Evolutionary conservation across 2,113 vertebrate genomes (phyloP).

Genomic region (Rhagologus leucostigma): DNA sequence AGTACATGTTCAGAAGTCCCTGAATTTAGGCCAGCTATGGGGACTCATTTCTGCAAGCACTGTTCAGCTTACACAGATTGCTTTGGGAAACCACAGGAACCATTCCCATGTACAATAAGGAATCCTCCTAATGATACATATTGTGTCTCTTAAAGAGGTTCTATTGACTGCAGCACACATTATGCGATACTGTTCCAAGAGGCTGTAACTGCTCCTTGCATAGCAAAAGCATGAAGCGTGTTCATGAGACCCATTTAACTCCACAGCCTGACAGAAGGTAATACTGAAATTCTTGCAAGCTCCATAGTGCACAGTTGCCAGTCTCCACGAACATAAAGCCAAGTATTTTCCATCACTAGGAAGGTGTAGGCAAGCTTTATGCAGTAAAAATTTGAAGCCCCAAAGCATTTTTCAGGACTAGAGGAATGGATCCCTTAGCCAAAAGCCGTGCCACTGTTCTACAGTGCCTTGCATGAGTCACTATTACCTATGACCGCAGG

Average conservation of each 20-base stretch:
- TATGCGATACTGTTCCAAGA: neutral
- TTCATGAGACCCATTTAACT: neutral
- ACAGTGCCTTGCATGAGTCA: fast-evolving
- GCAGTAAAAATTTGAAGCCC: neutral
- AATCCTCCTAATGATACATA: neutral
- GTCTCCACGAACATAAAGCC: neutral
- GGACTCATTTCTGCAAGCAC: neutral
- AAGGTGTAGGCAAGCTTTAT: neutral
- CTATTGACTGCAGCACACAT: neutral
- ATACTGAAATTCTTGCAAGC: neutral
- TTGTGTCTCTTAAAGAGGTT: neutral
- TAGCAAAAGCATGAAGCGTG: neutral
- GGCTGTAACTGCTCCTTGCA: neutral
- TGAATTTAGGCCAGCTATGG: neutral
- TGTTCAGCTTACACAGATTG: neutral
- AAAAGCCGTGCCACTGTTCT: fast-evolving
- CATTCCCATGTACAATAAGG: neutral
- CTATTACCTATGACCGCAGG: slow-evolving; percentile 72
- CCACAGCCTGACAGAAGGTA: neutral
- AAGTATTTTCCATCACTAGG: neutral
- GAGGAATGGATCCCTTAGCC: neutral
- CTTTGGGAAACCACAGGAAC: neutral
- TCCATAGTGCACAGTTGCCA: neutral
- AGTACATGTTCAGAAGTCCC: neutral
- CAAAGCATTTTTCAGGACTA: neutral